Evolutionary conservation across 1,140 invertebrate species (phyloP).

Genomic region (Bactericera cockerelli): DNA sequence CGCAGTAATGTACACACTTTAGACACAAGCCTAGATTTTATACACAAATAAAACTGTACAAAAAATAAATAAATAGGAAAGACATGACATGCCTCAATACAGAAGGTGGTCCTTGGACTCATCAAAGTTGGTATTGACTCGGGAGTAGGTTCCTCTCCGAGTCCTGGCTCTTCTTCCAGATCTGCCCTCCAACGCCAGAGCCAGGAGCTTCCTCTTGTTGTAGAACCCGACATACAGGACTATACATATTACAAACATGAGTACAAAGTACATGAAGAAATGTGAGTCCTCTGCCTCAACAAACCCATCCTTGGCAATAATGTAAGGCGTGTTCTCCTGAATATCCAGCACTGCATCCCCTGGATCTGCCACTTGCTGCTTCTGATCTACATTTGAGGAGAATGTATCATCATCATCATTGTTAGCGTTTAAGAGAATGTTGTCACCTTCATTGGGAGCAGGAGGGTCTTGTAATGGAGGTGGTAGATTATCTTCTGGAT

Average conservation of each 20-base stretch:
- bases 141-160: not conserved
- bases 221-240: slow-evolving; percentile 33
- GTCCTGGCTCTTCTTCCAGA: not conserved
- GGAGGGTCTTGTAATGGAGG: too few species aligned
- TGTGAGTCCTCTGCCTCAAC: slow-evolving; percentile 26
- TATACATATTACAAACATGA: slow-evolving; percentile 31
- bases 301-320: slow-evolving; percentile 11
- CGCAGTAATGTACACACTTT: too few species aligned
- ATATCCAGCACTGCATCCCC: not conserved
- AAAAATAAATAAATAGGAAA: too few species aligned
- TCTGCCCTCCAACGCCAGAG: slow-evolving; percentile 21
- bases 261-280: slow-evolving; percentile 34
- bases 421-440: not conserved
- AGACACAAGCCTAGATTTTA: too few species aligned
- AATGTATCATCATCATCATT: slow-evolving; percentile 1
- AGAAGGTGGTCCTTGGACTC: not conserved
- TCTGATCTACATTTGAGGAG: not conserved
- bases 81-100: too few species aligned
- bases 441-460: not conserved
- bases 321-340: not conserved
- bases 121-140: not conserved
- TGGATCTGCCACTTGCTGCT: not conserved
- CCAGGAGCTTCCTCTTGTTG: slow-evolving; percentile 31
- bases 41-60: too few species aligned
- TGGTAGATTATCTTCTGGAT: too few species aligned